These are phyloP conservation scores for Drosophila nebulosa DNA, from an alignment of 1,140 invertebrate genomes.

Conservation along the genomic window DNA sequence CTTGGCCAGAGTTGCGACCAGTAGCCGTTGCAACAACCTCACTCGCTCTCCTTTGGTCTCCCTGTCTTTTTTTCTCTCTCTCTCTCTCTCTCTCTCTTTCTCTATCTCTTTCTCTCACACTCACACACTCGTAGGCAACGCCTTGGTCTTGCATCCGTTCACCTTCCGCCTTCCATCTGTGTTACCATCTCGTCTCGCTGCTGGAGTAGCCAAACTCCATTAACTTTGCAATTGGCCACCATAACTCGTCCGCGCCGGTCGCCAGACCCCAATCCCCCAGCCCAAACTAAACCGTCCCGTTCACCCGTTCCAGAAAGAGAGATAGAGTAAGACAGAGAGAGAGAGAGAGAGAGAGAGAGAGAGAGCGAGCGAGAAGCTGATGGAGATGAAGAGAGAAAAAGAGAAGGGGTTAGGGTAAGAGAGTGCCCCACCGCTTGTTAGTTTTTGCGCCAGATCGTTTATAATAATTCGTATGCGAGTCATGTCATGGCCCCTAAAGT, in stretches of 20 bases:
- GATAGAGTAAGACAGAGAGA: conserved; percentile 1
- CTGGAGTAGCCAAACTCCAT: conserved; percentile 79
- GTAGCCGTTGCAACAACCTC: conserved; percentile 23
- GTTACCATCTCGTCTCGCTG: conserved; percentile 36
- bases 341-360: conserved; percentile 6
- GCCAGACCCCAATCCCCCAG: conserved; percentile 25
- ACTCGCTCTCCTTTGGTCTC: neutral
- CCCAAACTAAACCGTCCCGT: conserved; percentile 28
- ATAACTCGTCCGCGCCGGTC: conserved; percentile 62
- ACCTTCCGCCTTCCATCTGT: conserved; percentile 16
- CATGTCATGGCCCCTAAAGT: conserved; percentile 78
- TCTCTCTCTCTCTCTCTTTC: neutral
- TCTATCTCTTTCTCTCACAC: neutral
- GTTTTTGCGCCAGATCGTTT: conserved; percentile 79
- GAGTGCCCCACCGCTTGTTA: conserved; percentile 65
- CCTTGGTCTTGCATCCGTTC: conserved; percentile 45
- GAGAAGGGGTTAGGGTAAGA: conserved; percentile 4
- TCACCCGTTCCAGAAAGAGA: conserved; percentile 26
- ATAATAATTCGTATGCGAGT: conserved; percentile 80
- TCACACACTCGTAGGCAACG: neutral
- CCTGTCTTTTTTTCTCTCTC: neutral
- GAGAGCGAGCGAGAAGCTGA: neutral
- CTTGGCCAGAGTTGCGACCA: conserved; percentile 58
- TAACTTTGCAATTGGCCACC: conserved; percentile 79
- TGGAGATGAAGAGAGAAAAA: neutral